Evolutionary conservation across 2,888 invertebrate species (phyloP).

Genomic region (Yponomeuta cagnagella): DNA sequence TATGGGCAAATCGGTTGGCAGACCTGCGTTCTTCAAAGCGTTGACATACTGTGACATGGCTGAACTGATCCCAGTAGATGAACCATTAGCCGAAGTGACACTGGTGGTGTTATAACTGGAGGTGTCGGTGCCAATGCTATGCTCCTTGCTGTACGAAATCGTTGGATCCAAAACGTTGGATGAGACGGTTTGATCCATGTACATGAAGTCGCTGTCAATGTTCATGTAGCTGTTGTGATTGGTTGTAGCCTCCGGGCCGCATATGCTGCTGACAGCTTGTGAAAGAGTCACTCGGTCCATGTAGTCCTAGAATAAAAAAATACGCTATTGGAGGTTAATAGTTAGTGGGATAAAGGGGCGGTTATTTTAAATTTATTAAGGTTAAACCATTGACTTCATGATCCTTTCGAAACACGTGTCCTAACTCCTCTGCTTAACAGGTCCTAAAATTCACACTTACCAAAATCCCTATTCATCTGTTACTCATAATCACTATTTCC

Average conservation of each 20-base stretch:
- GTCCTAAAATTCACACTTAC: too few relatives aligned
- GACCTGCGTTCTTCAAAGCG: conserved; percentile 62
- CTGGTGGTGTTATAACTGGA: conserved; percentile 44
- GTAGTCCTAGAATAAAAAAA: conserved; percentile 45
- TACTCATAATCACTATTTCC: too few relatives aligned
- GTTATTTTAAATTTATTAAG: too few relatives aligned
- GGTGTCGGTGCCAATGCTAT: conserved; percentile 44
- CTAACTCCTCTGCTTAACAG: too few relatives aligned
- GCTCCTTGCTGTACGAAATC: conserved; percentile 49
- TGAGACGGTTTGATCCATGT: conserved; percentile 55
- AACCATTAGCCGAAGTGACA: conserved; percentile 39
- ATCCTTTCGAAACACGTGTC: too few relatives aligned
- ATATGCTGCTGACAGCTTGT: conserved; percentile 66
- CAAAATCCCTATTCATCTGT: too few relatives aligned
- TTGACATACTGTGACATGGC: conserved; percentile 72
- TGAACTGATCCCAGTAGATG: conserved; percentile 42
- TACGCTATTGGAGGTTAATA: background rate
- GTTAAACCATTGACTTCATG: too few relatives aligned
- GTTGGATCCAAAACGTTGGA: conserved; percentile 52
- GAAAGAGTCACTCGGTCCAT: conserved; percentile 64
- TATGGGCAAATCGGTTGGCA: conserved; percentile 71
- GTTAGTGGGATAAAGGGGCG: too few relatives aligned
- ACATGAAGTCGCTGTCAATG: conserved; percentile 61
- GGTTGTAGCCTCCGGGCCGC: conserved; percentile 50
- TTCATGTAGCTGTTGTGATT: conserved; percentile 46